Conservation (phyloP, 2,797 vertebrate species). For the Potorous gilbertii region DNA sequence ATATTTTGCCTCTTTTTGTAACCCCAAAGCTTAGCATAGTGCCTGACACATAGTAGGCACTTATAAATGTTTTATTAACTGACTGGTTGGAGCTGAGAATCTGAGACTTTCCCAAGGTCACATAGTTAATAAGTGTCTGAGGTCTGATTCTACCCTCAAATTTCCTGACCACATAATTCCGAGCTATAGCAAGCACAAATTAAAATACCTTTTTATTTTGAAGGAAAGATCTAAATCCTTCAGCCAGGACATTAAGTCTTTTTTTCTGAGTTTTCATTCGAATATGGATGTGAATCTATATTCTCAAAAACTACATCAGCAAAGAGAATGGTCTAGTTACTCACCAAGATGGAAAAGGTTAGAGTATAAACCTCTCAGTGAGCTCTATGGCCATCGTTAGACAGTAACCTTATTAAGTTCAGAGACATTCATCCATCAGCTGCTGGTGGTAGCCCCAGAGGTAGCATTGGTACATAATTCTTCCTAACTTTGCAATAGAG, state of each 20-base stretch:
- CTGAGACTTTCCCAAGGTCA: neutral
- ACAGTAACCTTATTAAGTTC: neutral
- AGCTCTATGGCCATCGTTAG: neutral
- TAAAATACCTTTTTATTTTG: neutral
- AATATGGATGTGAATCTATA: neutral
- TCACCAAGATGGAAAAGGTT: neutral
- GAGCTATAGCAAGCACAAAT: no score
- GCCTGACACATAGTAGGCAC: neutral
- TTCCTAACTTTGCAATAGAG: neutral
- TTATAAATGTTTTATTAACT: neutral
- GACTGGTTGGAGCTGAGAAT: neutral
- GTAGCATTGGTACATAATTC: neutral
- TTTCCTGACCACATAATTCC: no score
- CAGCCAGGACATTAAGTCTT: neutral
- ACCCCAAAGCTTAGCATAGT: neutral
- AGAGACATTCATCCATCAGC: neutral
- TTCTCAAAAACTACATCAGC: neutral
- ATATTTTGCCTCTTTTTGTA: neutral
- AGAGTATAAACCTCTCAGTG: neutral
- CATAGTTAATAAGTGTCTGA: neutral
- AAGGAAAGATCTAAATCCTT: neutral
- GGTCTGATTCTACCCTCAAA: neutral
- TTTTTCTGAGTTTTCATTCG: neutral
- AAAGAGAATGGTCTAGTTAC: neutral
- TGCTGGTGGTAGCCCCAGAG: neutral